These are phyloP conservation scores for Chunga burmeisteri DNA, from an alignment of 2,113 vertebrate species.

Conservation along the genomic window DNA sequence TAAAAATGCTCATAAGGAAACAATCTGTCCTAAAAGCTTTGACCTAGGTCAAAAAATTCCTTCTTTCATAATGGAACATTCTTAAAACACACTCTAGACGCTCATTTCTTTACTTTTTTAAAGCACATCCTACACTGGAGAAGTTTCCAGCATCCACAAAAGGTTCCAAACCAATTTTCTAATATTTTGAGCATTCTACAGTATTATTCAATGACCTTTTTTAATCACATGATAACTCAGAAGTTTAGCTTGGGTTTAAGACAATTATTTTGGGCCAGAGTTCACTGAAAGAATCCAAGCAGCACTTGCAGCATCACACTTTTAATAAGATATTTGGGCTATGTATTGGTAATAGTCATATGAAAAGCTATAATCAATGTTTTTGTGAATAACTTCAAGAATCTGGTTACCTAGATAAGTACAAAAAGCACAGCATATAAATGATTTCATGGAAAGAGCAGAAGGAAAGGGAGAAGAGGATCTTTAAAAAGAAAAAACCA, in stretches of 20 bases:
- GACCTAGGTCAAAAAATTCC: conserved; percentile 59
- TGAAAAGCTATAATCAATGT: background rate
- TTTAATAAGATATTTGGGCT: background rate
- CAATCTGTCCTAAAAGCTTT: conserved; percentile 59
- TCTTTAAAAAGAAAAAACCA: background rate
- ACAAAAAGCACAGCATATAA: background rate
- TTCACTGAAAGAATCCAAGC: background rate
- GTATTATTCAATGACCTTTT: background rate
- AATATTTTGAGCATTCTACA: background rate
- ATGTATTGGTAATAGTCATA: background rate
- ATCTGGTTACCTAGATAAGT: background rate
- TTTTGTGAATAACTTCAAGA: background rate
- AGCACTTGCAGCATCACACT: background rate
- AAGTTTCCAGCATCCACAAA: background rate
- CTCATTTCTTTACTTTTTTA: background rate
- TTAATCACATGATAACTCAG: background rate
- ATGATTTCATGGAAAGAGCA: background rate
- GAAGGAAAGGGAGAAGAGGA: background rate
- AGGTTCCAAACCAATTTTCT: background rate
- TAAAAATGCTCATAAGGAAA: conserved; percentile 60
- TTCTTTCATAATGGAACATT: background rate
- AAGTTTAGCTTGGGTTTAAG: background rate
- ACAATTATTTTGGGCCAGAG: background rate
- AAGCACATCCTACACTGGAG: background rate
- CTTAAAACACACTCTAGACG: background rate